Evolutionary conservation across 2,113 vertebrate genomes (phyloP).

Genomic region (Hippoglossus stenolepis): DNA sequence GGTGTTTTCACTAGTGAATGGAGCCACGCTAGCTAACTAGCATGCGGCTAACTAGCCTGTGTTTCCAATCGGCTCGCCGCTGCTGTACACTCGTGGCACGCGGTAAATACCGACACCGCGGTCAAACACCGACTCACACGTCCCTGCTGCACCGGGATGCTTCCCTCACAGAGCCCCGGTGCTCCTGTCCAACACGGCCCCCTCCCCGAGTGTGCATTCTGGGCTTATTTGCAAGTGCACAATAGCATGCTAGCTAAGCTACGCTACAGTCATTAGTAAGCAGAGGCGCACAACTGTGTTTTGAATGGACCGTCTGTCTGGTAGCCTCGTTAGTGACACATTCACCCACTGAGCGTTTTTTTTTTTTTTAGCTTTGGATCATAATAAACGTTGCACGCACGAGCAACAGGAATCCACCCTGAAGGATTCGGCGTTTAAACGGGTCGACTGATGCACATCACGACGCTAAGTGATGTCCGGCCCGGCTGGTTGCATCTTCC

Average conservation of each 20-base stretch:
- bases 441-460: too few species aligned
- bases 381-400: background rate
- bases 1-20: conserved; percentile 8
- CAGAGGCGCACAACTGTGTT: conserved; percentile 19
- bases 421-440: background rate
- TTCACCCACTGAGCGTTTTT: background rate
- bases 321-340: background rate
- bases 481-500: too few species aligned
- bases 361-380: background rate
- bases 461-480: too few species aligned
- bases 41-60: conserved; percentile 59
- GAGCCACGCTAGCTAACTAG: conserved; percentile 66
- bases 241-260: conserved; percentile 4
- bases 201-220: background rate
- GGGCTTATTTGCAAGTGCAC: background rate
- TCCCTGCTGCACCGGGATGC: background rate
- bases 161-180: accelerated
- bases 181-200: background rate
- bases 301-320: conserved; percentile 19
- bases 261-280: conserved; percentile 10
- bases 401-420: too few species aligned
- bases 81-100: conserved; percentile 45
- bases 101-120: conserved; percentile 55
- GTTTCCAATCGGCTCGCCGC: conserved; percentile 44
- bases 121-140: conserved; percentile 18